These are phyloP conservation scores for Carcinoscorpius rotundicauda DNA, from an alignment of 1,140 invertebrate genomes.

Conservation along the genomic window DNA sequence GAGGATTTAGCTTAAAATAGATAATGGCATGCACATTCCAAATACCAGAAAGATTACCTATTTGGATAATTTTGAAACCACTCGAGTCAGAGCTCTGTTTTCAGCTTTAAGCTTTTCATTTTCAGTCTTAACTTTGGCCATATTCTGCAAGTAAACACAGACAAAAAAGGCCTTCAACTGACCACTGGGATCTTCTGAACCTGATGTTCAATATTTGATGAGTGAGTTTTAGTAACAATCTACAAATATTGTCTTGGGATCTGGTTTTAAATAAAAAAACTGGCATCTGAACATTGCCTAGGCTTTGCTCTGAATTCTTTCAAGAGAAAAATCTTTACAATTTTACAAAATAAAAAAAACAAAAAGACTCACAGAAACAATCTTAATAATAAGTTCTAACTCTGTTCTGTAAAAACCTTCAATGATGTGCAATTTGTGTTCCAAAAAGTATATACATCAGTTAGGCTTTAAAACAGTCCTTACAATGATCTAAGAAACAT, in stretches of 20 bases:
- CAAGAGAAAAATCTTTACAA: conserved; percentile 7
- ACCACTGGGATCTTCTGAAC: too few relatives aligned
- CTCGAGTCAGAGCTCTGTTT: conserved; percentile 85
- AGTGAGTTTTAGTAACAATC: too few relatives aligned
- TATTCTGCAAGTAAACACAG: conserved; percentile 67
- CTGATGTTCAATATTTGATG: too few relatives aligned
- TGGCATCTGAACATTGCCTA: too few relatives aligned
- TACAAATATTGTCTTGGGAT: too few relatives aligned
- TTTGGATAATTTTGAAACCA: conserved; percentile 88
- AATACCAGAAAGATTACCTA: conserved; percentile 33
- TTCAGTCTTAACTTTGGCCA: conserved; percentile 93
- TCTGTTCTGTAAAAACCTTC: neutral
- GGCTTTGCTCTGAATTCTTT: too few relatives aligned
- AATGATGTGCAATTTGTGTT: too few relatives aligned
- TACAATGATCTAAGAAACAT: too few relatives aligned
- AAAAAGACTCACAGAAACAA: conserved; percentile 13
- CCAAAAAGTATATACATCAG: too few relatives aligned
- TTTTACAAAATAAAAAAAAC: conserved; percentile 9
- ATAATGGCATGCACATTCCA: conserved; percentile 13
- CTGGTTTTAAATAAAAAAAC: too few relatives aligned
- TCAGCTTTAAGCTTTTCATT: conserved; percentile 91
- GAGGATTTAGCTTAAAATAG: conserved; percentile 8
- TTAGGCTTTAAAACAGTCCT: too few relatives aligned
- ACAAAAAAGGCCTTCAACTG: neutral
- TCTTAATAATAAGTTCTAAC: conserved; percentile 2